These are phyloP conservation scores for Pseudomugil gertrudae DNA, from an alignment of 2,797 vertebrate genomes.

Conservation along the genomic window DNA sequence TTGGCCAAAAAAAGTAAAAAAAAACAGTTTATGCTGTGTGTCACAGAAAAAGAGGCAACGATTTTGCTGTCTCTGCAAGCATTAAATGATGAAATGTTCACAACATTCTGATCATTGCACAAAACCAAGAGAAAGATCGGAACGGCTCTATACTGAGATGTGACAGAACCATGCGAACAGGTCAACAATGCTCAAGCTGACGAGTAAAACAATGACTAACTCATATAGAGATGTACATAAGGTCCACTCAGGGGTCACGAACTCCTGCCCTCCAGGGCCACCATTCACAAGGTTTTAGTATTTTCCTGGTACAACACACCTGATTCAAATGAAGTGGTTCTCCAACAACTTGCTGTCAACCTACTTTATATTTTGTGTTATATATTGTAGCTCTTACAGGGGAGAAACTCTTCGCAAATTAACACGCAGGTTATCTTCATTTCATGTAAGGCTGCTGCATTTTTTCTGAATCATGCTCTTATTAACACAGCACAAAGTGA, in stretches of 20 bases:
- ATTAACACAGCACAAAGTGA: conserved; percentile 1
- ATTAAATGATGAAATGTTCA: conserved; percentile 1
- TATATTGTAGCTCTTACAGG: no score
- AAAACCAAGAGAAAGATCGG: conserved; percentile 7
- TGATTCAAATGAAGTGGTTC: no score
- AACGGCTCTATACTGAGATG: not conserved
- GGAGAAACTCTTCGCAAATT: not conserved
- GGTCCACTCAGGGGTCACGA: not conserved
- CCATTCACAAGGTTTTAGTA: no score
- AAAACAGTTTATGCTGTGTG: not conserved
- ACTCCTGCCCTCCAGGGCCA: no score
- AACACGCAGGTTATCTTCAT: conserved; percentile 3
- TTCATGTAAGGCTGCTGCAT: not conserved
- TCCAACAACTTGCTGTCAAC: no score
- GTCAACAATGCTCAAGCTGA: conserved; percentile 9
- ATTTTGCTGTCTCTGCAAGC: not conserved
- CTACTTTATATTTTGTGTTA: no score
- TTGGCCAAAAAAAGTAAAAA: no score
- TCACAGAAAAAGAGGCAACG: not conserved
- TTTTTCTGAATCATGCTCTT: not conserved
- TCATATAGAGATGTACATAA: not conserved
- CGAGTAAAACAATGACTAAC: no score
- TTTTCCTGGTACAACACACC: no score
- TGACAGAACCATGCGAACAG: conserved; percentile 3
- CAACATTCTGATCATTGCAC: conserved; percentile 1